Base-by-base conservation (phyloP, 2,797 vertebrate species). In the Erethizon dorsatum region DNA sequence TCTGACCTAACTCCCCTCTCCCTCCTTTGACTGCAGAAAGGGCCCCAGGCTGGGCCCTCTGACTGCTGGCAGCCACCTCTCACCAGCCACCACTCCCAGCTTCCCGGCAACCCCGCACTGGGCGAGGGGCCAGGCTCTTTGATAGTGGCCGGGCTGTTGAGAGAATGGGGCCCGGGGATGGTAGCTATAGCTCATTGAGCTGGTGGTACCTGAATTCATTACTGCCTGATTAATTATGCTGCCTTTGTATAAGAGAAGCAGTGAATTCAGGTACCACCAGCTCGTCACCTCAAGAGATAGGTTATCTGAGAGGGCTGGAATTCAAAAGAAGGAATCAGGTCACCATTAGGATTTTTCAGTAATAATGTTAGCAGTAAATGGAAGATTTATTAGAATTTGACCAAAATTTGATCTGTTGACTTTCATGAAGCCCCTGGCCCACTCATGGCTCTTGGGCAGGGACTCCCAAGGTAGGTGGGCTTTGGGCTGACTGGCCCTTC, bases 211-310 rank as follows among this genome's bases (percentile, higher is more conserved):
- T n/a, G n/a, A n/a, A n/a, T n/a, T n/a, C n/a, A n/a, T n/a, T n/a
- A n/a, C 56, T 96, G 93, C 91, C 97, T 98, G 96, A 98, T 98
- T 98, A 98, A 98, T 98, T 98, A 98, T 96, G 97, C 97, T 96
- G 96, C 93, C 97, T 98, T 92, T 91, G 97, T 95, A 94, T 56
- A 85, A 97, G 97, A 83, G 91, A 73, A 89, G 91, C 98, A 98
- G 98, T 97, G 97, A 98, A 98, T 98, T 98, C 98, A 97, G 96
- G 96, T 96, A 89, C 95, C 97, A 91, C 83, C 5, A 31, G 97
- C 97, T 96, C 96, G 92, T 98, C 97, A 98, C 98, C 97, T 97
- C 52, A 15, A 98, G 96, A 98, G 93, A 95, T 4, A 95, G 98
- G 45, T 90, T 91, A 80, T 86, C 80, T 95, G 94, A 96, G 88